phyloP scores from a whole-genome alignment of 2,888 invertebrate species.

The Pycnomerus fuliginosus region DNA sequence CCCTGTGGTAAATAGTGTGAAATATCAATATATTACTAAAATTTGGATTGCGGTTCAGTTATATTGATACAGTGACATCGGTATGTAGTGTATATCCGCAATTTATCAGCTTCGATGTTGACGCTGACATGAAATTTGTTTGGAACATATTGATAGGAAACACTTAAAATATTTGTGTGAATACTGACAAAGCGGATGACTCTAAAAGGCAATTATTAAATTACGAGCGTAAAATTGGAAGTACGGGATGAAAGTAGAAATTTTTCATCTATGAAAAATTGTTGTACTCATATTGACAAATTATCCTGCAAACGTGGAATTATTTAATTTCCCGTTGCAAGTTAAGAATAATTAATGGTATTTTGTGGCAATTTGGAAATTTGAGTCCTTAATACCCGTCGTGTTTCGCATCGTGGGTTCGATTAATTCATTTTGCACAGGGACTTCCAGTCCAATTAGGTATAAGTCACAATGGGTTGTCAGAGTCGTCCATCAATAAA shows the following conservation, averaged over 20 bases:
- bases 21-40: no score
- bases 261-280: constrained; percentile 10
- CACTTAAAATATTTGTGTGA: no score
- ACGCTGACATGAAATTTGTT: no score
- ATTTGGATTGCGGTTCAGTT: no score
- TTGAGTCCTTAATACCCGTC: constrained; percentile 38
- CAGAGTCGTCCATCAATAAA: constrained; percentile 45
- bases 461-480: constrained; percentile 48
- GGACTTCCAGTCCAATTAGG: constrained; percentile 49
- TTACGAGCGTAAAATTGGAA: constrained; percentile 7
- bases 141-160: no score
- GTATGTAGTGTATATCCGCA: no score
- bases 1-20: no score
- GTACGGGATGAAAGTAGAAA: constrained; percentile 10
- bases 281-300: constrained; percentile 8
- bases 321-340: constrained; percentile 11
- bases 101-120: no score
- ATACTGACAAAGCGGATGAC: no score
- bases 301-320: constrained; percentile 8
- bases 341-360: constrained; percentile 40
- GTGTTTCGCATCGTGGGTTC: constrained; percentile 43
- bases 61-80: no score
- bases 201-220: constrained; percentile 12
- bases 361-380: constrained; percentile 47
- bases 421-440: constrained; percentile 47